A percentile compares a stretch with the other conserved stretches of the same genome.
phyloP scores from a whole-genome alignment of 2,113 vertebrate genomes.

The Mus spicilegus region DNA sequence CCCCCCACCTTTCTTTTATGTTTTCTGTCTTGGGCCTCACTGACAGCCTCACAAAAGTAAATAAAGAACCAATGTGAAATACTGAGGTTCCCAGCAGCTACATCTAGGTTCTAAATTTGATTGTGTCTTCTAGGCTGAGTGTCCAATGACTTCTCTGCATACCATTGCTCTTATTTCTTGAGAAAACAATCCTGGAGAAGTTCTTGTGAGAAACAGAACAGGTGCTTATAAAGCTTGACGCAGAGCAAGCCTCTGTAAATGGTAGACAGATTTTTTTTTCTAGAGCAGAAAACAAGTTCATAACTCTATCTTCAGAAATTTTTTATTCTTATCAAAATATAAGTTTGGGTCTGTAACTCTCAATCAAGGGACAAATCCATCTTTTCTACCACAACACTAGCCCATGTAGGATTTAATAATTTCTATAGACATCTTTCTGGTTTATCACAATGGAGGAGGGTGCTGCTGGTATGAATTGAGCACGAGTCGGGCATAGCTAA shows the following conservation, averaged over 20 bases:
- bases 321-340: background rate
- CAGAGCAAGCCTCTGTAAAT: background rate
- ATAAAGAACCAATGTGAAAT: background rate
- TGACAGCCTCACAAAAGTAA: background rate
- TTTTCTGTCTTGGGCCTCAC: background rate
- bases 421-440: background rate
- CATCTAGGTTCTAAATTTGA: background rate
- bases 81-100: background rate
- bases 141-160: background rate
- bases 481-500: background rate
- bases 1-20: background rate
- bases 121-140: background rate
- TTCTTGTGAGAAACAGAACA: slow-evolving; percentile 29
- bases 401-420: background rate
- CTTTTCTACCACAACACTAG: background rate
- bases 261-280: background rate
- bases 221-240: background rate
- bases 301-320: background rate
- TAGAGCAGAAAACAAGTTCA: slow-evolving; percentile 14
- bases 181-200: slow-evolving; percentile 12
- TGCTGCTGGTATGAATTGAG: background rate
- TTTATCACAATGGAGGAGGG: background rate
- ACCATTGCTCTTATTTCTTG: background rate
- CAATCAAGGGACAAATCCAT: background rate
- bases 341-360: slow-evolving; percentile 8